Percentiles rank a stretch among this genome's conserved stretches.
These are phyloP conservation scores for Isoperla grammatica DNA, from an alignment of 2,888 invertebrate species.

Conservation along the genomic window DNA sequence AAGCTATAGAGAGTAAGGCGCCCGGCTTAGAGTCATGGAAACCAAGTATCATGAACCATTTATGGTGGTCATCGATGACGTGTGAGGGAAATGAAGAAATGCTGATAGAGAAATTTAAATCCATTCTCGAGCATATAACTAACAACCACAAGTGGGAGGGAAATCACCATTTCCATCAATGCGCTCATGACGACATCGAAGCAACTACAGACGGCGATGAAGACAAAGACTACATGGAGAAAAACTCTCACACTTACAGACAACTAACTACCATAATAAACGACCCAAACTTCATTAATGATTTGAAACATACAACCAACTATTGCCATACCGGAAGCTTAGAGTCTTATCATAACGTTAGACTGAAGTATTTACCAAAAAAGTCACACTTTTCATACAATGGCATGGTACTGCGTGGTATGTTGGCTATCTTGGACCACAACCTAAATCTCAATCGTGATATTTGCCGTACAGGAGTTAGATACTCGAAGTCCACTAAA, in stretches of 20 bases:
- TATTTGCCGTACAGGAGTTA: no score
- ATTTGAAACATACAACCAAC: not conserved
- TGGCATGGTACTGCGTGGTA: no score
- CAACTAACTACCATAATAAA: not conserved
- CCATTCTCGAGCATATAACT: not conserved
- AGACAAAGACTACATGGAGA: not conserved
- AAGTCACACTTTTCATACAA: no score
- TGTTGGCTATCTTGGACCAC: no score
- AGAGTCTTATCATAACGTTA: not conserved
- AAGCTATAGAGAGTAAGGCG: not conserved
- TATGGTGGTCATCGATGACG: slow-evolving; percentile 4
- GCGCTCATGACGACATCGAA: not conserved
- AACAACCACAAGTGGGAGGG: not conserved
- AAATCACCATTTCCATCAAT: not conserved
- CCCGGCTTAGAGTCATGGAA: not conserved
- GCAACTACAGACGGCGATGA: not conserved
- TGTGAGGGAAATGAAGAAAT: not conserved
- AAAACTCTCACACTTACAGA: not conserved
- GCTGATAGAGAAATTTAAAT: not conserved
- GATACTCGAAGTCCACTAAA: no score
- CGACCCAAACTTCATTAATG: not conserved
- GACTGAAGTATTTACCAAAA: no score
- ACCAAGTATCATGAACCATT: not conserved
- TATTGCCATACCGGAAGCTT: not conserved
- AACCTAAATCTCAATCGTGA: no score